Conservation (phyloP, 2,113 vertebrate species). For the Ia io region DNA sequence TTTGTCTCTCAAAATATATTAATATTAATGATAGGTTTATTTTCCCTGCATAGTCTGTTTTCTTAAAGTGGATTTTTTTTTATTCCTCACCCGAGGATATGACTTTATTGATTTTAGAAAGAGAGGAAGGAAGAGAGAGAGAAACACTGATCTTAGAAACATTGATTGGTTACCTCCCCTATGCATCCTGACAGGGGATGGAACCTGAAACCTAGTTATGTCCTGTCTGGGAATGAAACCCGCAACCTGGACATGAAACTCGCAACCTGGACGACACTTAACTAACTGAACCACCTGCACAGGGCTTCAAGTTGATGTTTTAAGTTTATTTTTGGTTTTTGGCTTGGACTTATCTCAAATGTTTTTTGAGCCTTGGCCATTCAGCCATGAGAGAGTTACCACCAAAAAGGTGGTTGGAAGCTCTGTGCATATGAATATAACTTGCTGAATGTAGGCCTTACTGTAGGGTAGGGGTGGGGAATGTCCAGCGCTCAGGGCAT, state of each 20-base stretch:
- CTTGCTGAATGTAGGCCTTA: neutral
- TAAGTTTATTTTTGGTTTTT: neutral
- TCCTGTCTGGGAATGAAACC: no score
- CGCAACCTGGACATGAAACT: no score
- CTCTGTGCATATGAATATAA: neutral
- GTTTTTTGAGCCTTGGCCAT: neutral
- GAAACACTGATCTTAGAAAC: neutral
- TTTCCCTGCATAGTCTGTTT: neutral
- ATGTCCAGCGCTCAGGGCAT: no score
- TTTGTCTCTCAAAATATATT: neutral
- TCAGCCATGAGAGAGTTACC: neutral
- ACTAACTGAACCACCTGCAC: no score
- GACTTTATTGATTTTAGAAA: no score
- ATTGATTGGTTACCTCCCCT: neutral
- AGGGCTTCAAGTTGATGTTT: neutral
- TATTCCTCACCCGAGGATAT: no score
- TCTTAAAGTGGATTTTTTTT: neutral
- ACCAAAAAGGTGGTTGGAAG: neutral
- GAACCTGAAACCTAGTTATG: no score
- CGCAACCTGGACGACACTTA: no score
- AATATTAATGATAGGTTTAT: neutral
- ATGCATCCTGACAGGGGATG: no score
- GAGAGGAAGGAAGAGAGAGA: no score
- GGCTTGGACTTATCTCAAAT: neutral
- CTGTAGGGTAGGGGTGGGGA: neutral